Percentiles rank a stretch among this genome's conserved stretches.
These are phyloP conservation scores for Phoenoteleia sp. DNA, from an alignment of 2,888 invertebrate species.

Conservation along the genomic window DNA sequence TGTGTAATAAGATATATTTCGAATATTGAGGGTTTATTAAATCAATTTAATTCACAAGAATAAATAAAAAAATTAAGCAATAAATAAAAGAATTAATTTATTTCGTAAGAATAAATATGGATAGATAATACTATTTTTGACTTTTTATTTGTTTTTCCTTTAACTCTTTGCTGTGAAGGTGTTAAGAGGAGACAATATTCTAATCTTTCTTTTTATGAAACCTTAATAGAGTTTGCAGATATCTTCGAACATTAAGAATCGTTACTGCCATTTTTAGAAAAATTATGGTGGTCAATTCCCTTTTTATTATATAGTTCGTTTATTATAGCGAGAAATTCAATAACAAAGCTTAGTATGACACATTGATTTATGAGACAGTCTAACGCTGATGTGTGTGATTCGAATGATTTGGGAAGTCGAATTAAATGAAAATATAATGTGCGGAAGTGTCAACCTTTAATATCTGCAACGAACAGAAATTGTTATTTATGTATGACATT, in stretches of 20 bases:
- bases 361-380: constrained; percentile 42
- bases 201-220: constrained; percentile 50
- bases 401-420: constrained; percentile 41
- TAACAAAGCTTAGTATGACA: constrained; percentile 29
- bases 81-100: no score
- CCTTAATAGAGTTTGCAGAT: no score
- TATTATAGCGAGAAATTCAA: constrained; percentile 50
- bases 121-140: no score
- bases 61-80: no score
- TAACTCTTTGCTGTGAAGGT: constrained; percentile 33
- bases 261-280: constrained; percentile 34
- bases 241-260: constrained; percentile 36
- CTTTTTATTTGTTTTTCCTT: no score
- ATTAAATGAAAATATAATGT: constrained; percentile 44
- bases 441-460: constrained; percentile 26
- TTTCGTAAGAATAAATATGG: no score
- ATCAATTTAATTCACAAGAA: no score
- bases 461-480: constrained; percentile 18
- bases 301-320: constrained; percentile 35
- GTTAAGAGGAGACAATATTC: no score
- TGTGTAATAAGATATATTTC: no score
- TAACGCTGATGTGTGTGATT: constrained; percentile 36
- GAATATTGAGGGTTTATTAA: no score
- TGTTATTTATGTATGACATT: constrained; percentile 32
- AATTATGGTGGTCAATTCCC: constrained; percentile 35